Base-by-base conservation (phyloP, 2,888 invertebrate genomes). In the Anticlea derivata region DNA sequence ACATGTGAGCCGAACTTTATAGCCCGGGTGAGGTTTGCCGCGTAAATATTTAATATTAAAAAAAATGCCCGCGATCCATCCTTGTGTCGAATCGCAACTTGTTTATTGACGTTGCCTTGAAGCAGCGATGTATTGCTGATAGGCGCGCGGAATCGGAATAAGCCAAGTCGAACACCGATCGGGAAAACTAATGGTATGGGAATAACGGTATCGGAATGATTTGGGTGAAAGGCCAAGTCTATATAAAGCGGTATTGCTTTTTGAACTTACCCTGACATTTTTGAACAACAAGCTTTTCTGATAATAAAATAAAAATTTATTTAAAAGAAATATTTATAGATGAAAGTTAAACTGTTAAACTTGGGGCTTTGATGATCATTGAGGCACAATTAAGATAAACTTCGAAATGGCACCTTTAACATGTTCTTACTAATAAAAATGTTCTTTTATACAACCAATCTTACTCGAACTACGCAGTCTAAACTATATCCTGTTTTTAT, bases 11-110 rank as follows among this genome's bases (percentile, higher is more conserved):
- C 78, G 63, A 80, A 83, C 69, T 86, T 89, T 88, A 89, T 85
- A 78, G 84, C 78, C 59, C 64, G 73, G 68, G 79, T 72, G 83
- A 82, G 86, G 85, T 84, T 86, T 83, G 74, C 81, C 78, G 79
- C 78, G 64, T 88, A 81, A 87, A 86, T 85, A 86, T 83, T 83
- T 85, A 80, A 83, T 84, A 83, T 80, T 78, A 78, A 84, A 83
- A 83, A 83, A 64, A 46, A 75, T 62, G 75, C 68, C 65, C 63
- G 68, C 75, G 65, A 83, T 81, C 78, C 73, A 80, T 82, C 80
- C 78, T 66, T 65, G 71, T 66, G 71, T 68, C 64, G 70, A 70
- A 73, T 68, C 72, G 70, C 66, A 74, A 74, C 80, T 75, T 78
- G 77, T 80, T 83, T 81, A 81, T 77, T 63, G 69, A 59, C 52